Conservation (phyloP, 2,113 vertebrate species). For the Machaerirhynchus nigripectus region DNA sequence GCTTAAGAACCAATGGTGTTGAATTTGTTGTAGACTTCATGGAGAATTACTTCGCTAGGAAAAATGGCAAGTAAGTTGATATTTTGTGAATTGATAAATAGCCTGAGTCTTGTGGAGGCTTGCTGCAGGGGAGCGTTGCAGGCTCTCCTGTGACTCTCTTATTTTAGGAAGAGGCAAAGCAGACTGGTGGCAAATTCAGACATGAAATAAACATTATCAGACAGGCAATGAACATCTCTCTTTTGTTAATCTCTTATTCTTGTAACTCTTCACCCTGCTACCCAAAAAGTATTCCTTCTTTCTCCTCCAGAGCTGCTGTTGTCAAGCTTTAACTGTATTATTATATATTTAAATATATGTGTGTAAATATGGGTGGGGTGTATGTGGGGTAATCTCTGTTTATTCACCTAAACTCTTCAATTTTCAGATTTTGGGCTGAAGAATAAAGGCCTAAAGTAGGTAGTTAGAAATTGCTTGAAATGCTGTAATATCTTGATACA, state of each 20-base stretch:
- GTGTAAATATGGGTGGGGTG: rapidly evolving
- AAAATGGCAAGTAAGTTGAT: neutral
- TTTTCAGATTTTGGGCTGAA: neutral
- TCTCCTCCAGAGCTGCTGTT: neutral
- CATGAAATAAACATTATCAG: neutral
- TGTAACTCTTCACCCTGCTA: neutral
- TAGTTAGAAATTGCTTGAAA: neutral
- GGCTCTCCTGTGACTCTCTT: neutral
- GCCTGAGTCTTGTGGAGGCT: neutral
- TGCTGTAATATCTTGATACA: neutral
- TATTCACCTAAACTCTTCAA: neutral
- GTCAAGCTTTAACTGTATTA: neutral
- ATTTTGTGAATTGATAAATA: neutral
- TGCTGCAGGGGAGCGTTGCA: neutral
- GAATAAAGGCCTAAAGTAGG: neutral
- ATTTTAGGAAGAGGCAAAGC: neutral
- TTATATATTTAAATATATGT: neutral
- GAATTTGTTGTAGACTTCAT: neutral
- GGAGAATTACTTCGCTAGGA: neutral
- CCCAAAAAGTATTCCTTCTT: neutral
- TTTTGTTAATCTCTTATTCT: neutral
- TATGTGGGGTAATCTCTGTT: neutral
- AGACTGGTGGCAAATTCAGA: neutral
- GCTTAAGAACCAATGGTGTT: neutral
- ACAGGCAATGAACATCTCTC: neutral